phyloP scores from a whole-genome alignment of 2,113 vertebrate species.

The Seriola aureovittata region DNA sequence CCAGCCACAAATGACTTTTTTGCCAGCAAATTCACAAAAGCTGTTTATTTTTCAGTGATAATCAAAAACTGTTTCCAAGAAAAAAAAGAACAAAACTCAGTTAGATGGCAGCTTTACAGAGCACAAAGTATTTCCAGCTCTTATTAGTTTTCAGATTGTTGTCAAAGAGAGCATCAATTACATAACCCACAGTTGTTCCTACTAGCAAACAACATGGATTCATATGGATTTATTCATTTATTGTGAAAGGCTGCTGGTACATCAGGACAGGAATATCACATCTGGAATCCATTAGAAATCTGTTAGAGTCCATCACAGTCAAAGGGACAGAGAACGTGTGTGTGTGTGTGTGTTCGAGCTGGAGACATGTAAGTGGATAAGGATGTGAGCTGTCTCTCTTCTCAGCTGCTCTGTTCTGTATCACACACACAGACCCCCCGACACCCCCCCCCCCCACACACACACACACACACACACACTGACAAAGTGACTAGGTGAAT shows the following conservation, averaged over 20 bases:
- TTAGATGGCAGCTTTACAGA: neutral
- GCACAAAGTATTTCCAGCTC: neutral
- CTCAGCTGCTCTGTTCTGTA: constrained; percentile 46
- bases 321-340: neutral
- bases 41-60: no score
- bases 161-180: neutral
- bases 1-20: neutral
- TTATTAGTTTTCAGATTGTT: constrained; percentile 2
- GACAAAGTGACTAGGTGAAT: constrained; percentile 23
- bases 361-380: constrained; percentile 26
- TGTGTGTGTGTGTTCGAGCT: neutral
- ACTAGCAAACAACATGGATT: neutral
- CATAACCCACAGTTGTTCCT: constrained; percentile 6
- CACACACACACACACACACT: constrained; percentile 17
- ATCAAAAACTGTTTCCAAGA: no score
- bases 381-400: constrained; percentile 40
- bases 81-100: no score
- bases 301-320: constrained; percentile 26
- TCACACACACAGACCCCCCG: neutral
- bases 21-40: neutral
- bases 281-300: constrained; percentile 13
- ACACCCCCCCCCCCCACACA: neutral
- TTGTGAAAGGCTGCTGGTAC: neutral
- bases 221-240: neutral
- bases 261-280: neutral